phyloP scores from a whole-genome alignment of 2,797 vertebrate genomes.

The Leuciscus waleckii region DNA sequence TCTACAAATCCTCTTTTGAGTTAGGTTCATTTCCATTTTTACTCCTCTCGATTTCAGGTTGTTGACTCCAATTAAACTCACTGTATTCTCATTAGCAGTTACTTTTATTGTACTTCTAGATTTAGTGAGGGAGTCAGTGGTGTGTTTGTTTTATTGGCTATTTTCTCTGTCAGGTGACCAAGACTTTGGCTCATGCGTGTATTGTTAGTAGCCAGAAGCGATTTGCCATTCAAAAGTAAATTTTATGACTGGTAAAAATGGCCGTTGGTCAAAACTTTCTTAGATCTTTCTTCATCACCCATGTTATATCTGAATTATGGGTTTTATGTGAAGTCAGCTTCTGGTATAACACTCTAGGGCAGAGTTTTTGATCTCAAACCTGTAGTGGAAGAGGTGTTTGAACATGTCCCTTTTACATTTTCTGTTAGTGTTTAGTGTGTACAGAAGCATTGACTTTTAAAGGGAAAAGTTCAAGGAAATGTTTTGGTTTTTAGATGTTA shows the following conservation, averaged over 20 bases:
- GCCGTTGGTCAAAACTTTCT: not conserved
- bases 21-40: conserved; percentile 43
- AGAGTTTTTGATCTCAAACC: conserved; percentile 11
- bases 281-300: not conserved
- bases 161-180: not conserved
- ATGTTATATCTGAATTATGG: not conserved
- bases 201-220: not conserved
- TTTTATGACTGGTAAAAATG: not conserved
- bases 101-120: not conserved
- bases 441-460: not conserved
- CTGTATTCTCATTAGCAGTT: not conserved
- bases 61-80: not conserved
- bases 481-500: not conserved
- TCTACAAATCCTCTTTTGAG: conserved; percentile 37
- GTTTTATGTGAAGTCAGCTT: not conserved
- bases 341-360: not conserved
- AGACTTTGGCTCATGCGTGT: not conserved
- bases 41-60: conserved; percentile 21
- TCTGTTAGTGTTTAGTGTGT: not conserved
- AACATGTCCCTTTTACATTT: not conserved
- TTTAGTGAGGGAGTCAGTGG: not conserved
- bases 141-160: not conserved
- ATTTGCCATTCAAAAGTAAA: not conserved
- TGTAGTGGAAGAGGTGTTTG: conserved; percentile 10
- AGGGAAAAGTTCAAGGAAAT: not conserved